Conservation (phyloP, 2,888 invertebrate genomes). For the Lasioglossum morio region DNA sequence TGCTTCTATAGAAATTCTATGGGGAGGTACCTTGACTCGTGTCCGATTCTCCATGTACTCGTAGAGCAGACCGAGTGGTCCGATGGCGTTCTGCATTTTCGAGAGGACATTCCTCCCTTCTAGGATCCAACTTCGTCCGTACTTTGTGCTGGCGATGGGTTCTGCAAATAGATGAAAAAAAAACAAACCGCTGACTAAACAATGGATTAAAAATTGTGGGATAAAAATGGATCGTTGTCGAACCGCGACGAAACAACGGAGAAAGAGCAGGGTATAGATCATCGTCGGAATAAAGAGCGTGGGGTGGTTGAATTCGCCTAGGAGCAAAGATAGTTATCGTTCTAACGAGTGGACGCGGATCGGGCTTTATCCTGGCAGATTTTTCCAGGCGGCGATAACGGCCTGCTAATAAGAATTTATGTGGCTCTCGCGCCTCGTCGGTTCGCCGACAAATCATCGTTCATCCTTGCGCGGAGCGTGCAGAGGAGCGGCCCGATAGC, state of each 20-base stretch:
- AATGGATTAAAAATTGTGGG: neutral
- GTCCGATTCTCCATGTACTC: conserved; percentile 87
- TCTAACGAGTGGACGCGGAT: conserved; percentile 49
- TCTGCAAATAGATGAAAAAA: conserved; percentile 68
- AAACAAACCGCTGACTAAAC: neutral
- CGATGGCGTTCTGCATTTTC: conserved; percentile 86
- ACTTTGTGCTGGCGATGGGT: conserved; percentile 53
- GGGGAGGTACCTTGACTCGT: conserved; percentile 87
- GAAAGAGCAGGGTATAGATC: conserved; percentile 24
- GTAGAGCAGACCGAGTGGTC: conserved; percentile 88
- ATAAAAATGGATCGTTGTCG: neutral
- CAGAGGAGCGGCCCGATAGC: conserved; percentile 52
- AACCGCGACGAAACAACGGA: neutral
- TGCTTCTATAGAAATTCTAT: neutral
- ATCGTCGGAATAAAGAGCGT: neutral
- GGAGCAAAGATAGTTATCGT: conserved; percentile 36
- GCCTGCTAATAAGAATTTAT: conserved; percentile 76
- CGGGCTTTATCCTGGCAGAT: conserved; percentile 44
- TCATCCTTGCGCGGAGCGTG: conserved; percentile 56
- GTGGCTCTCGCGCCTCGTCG: conserved; percentile 66
- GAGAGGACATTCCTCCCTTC: conserved; percentile 85
- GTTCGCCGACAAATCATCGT: conserved; percentile 69
- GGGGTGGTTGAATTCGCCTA: conserved; percentile 9
- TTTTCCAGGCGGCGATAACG: conserved; percentile 60
- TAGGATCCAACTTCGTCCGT: conserved; percentile 65